Conservation (phyloP, 30 jellyfish, hydroid and myxozoan genomes). For the Nemopilema nomurai region DNA sequence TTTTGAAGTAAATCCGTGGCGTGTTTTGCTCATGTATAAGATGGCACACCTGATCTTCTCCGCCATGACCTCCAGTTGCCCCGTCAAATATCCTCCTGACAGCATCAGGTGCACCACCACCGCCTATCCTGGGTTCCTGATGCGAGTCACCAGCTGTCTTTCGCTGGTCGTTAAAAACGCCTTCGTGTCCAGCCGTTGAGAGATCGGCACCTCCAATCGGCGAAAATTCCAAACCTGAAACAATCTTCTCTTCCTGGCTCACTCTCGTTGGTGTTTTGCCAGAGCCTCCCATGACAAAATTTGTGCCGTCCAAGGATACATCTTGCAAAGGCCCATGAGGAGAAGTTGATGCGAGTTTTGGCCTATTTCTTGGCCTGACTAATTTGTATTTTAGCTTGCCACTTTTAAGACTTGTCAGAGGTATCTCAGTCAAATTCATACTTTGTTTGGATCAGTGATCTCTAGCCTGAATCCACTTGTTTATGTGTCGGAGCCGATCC, state of each 20-base stretch:
- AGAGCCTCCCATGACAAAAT: neutral
- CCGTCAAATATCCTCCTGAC: slow-evolving; percentile 27
- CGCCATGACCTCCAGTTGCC: neutral
- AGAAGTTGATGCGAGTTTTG: neutral
- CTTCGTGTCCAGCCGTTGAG: neutral
- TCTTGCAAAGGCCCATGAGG: neutral
- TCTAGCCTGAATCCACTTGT: neutral
- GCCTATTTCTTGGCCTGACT: neutral
- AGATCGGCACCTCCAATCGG: neutral
- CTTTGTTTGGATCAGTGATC: neutral
- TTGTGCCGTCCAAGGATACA: neutral
- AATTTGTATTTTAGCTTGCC: slow-evolving; percentile 40
- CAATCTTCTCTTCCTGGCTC: neutral
- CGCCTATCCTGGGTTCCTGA: slow-evolving; percentile 25
- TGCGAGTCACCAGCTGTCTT: neutral
- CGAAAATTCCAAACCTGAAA: neutral
- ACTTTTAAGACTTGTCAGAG: slow-evolving; percentile 46
- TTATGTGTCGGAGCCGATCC: neutral
- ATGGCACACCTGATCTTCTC: slow-evolving; percentile 27
- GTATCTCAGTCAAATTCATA: neutral
- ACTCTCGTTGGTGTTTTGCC: neutral
- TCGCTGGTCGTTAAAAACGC: neutral
- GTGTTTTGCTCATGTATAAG: slow-evolving; percentile 66
- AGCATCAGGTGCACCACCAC: slow-evolving; percentile 66
- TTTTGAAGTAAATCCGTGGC: slow-evolving; percentile 68